Evolutionary conservation across 2,888 invertebrate species (phyloP).

Genomic region (Volucella zonaria): DNA sequence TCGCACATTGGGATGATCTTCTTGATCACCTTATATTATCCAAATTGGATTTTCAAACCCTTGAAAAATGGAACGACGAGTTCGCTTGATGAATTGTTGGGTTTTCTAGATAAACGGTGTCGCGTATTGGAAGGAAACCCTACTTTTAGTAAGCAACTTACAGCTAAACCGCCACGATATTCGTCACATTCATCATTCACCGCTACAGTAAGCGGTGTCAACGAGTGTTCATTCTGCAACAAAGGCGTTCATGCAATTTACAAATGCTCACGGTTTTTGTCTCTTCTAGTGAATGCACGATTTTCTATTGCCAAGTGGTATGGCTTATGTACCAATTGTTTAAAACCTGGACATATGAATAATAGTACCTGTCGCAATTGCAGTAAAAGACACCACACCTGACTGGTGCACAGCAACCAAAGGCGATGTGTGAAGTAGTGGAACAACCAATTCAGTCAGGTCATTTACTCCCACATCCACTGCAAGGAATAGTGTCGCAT

Average conservation of each 20-base stretch:
- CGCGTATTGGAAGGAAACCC: not conserved
- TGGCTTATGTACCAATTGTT: not conserved
- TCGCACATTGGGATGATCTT: not conserved
- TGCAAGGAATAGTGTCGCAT: no score
- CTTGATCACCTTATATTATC: not conserved
- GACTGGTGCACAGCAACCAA: no score
- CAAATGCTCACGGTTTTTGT: not conserved
- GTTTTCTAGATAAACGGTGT: constrained; percentile 4
- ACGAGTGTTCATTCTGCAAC: no score
- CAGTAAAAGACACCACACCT: not conserved
- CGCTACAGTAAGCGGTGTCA: not conserved
- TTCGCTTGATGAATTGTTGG: not conserved
- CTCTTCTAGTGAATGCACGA: not conserved
- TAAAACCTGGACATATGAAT: not conserved
- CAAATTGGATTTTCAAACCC: not conserved
- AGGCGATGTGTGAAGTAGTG: no score
- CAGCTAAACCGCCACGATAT: not conserved
- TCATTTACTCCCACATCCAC: no score
- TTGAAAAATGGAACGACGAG: not conserved
- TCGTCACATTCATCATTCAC: not conserved
- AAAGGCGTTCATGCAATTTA: no score
- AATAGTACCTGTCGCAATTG: constrained; percentile 1
- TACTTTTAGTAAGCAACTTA: no score
- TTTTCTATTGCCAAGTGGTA: not conserved
- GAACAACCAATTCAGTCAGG: no score